Evolutionary conservation across 2,888 invertebrate species (phyloP).

Genomic region (Drosophila mercatorum): DNA sequence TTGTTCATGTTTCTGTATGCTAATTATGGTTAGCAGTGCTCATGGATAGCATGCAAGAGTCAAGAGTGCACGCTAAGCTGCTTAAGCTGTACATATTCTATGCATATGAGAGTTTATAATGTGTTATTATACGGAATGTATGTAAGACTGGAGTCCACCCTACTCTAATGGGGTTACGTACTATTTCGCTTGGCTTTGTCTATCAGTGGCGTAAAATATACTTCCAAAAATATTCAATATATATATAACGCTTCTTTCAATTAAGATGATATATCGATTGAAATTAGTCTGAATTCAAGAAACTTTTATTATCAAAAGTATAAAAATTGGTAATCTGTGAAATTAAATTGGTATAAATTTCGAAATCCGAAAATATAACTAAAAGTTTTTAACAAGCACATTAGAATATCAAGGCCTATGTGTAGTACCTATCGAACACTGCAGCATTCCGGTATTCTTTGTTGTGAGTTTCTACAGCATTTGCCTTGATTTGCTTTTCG

Average conservation of each 20-base stretch:
- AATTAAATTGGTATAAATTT: background rate
- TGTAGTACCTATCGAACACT: slow-evolving; percentile 41
- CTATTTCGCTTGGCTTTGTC: too few species aligned
- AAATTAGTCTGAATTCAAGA: background rate
- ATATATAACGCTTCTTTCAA: too few species aligned
- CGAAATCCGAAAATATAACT: background rate
- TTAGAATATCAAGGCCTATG: slow-evolving; percentile 47
- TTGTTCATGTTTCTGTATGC: background rate
- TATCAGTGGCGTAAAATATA: too few species aligned
- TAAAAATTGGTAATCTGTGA: background rate
- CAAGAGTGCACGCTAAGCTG: slow-evolving; percentile 32
- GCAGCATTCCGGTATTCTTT: background rate
- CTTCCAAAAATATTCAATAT: too few species aligned
- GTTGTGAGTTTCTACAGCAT: slow-evolving; percentile 28
- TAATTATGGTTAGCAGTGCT: slow-evolving; percentile 2
- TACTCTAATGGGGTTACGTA: background rate
- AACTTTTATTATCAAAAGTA: background rate
- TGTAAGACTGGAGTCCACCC: background rate
- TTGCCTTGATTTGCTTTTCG: slow-evolving; percentile 17
- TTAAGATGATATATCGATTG: background rate
- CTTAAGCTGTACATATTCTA: slow-evolving; percentile 43
- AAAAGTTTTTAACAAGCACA: background rate
- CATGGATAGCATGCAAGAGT: slow-evolving; percentile 17
- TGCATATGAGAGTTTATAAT: background rate
- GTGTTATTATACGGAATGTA: background rate